These are phyloP conservation scores for Mola mola DNA, from an alignment of 2,113 vertebrate genomes.

Conservation along the genomic window DNA sequence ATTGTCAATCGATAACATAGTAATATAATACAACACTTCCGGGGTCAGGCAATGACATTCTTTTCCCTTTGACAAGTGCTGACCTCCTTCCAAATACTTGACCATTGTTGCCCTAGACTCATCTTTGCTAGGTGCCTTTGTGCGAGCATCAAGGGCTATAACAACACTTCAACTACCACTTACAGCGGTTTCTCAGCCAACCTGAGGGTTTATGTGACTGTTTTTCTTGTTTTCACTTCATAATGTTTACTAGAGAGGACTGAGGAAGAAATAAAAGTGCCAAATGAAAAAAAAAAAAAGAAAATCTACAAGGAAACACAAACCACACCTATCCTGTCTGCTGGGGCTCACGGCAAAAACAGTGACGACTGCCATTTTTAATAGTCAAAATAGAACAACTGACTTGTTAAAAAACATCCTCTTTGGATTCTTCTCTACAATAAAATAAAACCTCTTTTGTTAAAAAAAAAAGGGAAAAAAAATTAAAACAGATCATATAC, in stretches of 20 bases:
- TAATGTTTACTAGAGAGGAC: constrained; percentile 10
- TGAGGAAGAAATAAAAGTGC: constrained; percentile 36
- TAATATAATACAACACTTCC: constrained; percentile 23
- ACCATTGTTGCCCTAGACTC: constrained; percentile 17
- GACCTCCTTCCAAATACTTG: constrained; percentile 4
- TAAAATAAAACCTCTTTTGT: constrained; percentile 74
- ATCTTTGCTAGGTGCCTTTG: background rate
- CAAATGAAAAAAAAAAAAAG: constrained; percentile 35
- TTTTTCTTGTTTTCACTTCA: constrained; percentile 33
- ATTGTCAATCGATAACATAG: constrained; percentile 21
- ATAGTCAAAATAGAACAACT: constrained; percentile 57
- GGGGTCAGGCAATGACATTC: constrained; percentile 18
- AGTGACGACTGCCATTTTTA: constrained; percentile 36
- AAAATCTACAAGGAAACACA: constrained; percentile 39
- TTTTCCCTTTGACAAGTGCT: constrained; percentile 18
- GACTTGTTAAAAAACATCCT: constrained; percentile 74
- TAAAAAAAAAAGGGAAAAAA: constrained; percentile 47
- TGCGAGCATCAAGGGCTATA: constrained; percentile 9
- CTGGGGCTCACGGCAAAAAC: constrained; percentile 28
- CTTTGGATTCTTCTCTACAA: constrained; percentile 64
- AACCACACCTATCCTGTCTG: constrained; percentile 59
- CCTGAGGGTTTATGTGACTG: constrained; percentile 38
- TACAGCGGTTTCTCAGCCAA: constrained; percentile 8
- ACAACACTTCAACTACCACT: constrained; percentile 29
- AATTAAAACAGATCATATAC: constrained; percentile 78